Percentiles rank a stretch among this genome's conserved stretches.
Evolutionary conservation across 2,113 vertebrate species (phyloP).

Genomic region (Regulus satrapa): DNA sequence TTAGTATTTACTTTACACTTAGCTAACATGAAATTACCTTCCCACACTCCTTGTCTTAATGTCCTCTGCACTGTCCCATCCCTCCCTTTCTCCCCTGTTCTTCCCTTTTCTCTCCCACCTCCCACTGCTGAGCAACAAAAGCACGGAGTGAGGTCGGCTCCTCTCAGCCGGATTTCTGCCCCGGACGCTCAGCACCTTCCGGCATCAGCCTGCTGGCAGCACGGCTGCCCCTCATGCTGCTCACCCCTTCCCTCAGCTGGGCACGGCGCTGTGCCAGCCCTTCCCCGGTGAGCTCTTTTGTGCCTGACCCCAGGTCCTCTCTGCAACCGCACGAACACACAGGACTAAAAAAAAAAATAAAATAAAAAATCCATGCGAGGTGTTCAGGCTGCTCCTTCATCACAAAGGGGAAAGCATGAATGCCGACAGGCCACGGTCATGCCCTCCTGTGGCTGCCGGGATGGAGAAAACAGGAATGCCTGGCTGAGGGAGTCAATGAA

Average conservation of each 20-base stretch:
- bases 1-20: conserved; percentile 47
- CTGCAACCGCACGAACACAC: neutral
- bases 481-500: neutral
- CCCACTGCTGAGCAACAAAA: neutral
- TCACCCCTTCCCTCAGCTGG: neutral
- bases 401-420: neutral
- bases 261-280: neutral
- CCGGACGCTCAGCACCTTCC: rapidly evolving
- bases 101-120: neutral
- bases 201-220: neutral
- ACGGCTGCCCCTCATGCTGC: neutral
- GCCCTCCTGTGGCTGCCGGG: neutral
- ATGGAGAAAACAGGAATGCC: neutral
- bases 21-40: conserved; percentile 19
- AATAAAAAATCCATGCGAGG: neutral
- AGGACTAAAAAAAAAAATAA: neutral
- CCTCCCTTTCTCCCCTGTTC: neutral
- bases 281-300: neutral
- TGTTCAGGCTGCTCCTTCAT: neutral
- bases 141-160: neutral
- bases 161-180: neutral
- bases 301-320: neutral
- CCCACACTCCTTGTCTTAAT: neutral
- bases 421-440: neutral
- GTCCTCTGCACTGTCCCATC: neutral